Base-by-base conservation (phyloP, 2,797 vertebrate genomes). In the Eulemur coronatus region DNA sequence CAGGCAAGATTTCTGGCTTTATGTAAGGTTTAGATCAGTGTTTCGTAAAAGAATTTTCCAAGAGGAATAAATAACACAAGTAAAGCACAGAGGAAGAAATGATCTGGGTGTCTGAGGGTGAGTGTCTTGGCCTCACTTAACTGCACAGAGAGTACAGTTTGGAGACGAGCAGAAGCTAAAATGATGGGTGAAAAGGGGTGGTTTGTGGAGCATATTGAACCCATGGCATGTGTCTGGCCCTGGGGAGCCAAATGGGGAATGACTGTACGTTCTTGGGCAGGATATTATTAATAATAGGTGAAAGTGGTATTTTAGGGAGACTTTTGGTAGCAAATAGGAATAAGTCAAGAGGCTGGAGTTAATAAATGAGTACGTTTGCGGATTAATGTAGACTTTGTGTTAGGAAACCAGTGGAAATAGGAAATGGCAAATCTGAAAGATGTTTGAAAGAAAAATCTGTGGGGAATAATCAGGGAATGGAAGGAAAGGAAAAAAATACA, bases 401-500 rank as follows among this genome's bases (percentile, higher is more conserved):
- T 78, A 52, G 46, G 50, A 93, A 93, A 91, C 65, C 48, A 93
- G n/a, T 28, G 72, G 46, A 79, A 91, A 94, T 63, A 41, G n/a
- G n/a, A 65, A 67, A 87, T 57, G 46, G 43, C 35, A 95, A 63
- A 48, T 24, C 35, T 85, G 69, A 86, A 87, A 73, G 24, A 57
- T 82, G 2, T 84, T 90, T 35, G 30, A 73, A 78, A 81, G n/a
- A 84, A 82, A 95, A 82, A 48, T 79, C 41, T 26, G 8, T 38
- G 55, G 22, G 1, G 11, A 67, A 75, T 65, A 20, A 89, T 69
- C 4, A 84, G 41, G 14, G 26, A 89, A 78, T 78, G 78, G 35
- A 79, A 97, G 38, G 43, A 94, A 84, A 88, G 18, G 22, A 46
- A 50, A 41, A 70, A 80, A 79, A 48, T 48, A 33, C 7, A 87